Evolutionary conservation across 2,797 vertebrate species (phyloP).

Genomic region (Champsocephalus gunnari): DNA sequence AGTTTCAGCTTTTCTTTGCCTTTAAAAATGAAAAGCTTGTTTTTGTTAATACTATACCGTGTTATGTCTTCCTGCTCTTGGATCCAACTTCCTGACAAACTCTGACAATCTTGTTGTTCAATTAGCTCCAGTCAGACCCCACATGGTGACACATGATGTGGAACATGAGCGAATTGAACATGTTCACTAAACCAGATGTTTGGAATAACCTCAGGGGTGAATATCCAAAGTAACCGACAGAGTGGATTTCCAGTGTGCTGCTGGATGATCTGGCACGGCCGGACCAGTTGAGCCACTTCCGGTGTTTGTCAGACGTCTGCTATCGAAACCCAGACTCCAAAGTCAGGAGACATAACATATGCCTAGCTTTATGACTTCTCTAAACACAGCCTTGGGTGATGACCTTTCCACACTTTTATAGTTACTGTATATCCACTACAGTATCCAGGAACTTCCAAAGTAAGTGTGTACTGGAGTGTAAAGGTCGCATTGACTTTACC

Average conservation of each 20-base stretch:
- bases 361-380: neutral
- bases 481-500: conserved; percentile 54
- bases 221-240: neutral
- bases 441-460: conserved; percentile 1
- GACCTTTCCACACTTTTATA: neutral
- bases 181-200: too few species aligned
- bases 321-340: neutral
- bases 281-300: neutral
- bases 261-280: neutral
- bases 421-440: neutral
- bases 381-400: neutral
- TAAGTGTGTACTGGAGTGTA: conserved; percentile 7
- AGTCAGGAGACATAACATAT: neutral
- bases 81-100: too few species aligned
- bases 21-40: too few species aligned
- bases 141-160: neutral
- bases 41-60: too few species aligned
- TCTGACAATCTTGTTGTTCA: too few species aligned
- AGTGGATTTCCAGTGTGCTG: neutral
- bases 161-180: neutral
- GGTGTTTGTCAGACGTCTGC: neutral
- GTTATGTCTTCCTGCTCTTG: too few species aligned
- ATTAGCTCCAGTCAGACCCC: neutral
- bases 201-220: neutral
- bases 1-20: too few species aligned